Conservation (phyloP, 2,797 vertebrate species). For the Sebastes minor region DNA sequence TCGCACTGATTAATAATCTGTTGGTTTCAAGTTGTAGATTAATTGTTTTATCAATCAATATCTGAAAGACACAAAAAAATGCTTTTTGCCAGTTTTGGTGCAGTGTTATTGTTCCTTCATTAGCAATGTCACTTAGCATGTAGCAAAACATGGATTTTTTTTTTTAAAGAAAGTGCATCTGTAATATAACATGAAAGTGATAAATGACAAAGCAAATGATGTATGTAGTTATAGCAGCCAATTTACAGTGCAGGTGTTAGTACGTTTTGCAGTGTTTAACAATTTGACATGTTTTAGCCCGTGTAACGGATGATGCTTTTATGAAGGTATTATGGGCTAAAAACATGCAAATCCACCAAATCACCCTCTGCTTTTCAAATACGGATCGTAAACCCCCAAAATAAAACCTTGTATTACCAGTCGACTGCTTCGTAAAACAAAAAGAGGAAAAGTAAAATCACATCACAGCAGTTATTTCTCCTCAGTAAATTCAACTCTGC, state of each 20-base stretch:
- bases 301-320: neutral
- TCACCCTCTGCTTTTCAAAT: neutral
- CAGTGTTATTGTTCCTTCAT: neutral
- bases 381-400: neutral
- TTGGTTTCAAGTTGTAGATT: neutral
- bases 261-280: conserved; percentile 24
- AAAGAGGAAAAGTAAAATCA: conserved; percentile 9
- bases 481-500: conserved; percentile 61
- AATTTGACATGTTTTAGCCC: neutral
- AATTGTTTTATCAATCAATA: neutral
- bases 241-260: conserved; percentile 50
- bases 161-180: conserved; percentile 25
- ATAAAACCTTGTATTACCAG: neutral
- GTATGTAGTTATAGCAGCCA: conserved; percentile 27
- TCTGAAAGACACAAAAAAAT: neutral
- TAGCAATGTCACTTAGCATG: neutral
- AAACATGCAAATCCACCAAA: conserved; percentile 6
- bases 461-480: conserved; percentile 47
- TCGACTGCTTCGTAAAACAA: conserved; percentile 8
- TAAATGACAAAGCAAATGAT: conserved; percentile 14
- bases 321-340: neutral
- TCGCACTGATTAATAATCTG: neutral
- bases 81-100: neutral
- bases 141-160: neutral
- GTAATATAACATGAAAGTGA: conserved; percentile 2